Percentiles rank a stretch among this genome's conserved stretches.
phyloP scores from a whole-genome alignment of 2,888 invertebrate species.

The Melanophora roralis region DNA sequence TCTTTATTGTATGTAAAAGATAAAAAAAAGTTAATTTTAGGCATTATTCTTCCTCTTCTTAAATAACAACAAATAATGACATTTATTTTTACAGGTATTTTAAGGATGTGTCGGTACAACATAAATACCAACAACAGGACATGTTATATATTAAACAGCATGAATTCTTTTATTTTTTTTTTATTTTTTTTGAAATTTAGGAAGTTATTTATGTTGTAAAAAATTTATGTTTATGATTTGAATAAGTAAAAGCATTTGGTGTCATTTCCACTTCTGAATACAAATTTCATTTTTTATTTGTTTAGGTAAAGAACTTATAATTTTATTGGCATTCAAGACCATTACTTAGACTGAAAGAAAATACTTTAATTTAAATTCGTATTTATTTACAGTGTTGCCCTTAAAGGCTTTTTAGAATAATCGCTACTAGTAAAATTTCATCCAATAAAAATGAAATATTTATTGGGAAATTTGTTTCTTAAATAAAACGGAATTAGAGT shows the following conservation, averaged over 20 bases:
- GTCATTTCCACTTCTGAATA: neutral
- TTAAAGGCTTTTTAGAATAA: no score
- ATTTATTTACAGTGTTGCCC: no score
- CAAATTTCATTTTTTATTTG: neutral
- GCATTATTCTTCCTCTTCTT: constrained; percentile 9
- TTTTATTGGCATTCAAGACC: neutral
- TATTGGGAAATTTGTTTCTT: no score
- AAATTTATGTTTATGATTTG: constrained; percentile 14
- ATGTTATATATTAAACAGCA: neutral
- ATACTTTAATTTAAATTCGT: neutral
- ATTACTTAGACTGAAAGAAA: neutral
- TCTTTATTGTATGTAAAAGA: neutral
- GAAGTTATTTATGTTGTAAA: constrained; percentile 1
- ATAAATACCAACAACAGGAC: neutral
- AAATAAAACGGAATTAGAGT: no score
- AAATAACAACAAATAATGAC: constrained; percentile 22
- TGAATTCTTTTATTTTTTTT: constrained; percentile 19
- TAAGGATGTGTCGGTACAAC: constrained; percentile 7
- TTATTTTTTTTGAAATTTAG: neutral
- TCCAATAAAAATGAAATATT: no score
- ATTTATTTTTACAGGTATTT: constrained; percentile 34
- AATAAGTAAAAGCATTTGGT: neutral
- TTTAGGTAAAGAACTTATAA: neutral
- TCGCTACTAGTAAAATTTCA: no score
- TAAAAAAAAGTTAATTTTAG: constrained; percentile 18